Base-by-base conservation (phyloP, 2,888 invertebrate genomes). In the Camptogramma bilineatum region DNA sequence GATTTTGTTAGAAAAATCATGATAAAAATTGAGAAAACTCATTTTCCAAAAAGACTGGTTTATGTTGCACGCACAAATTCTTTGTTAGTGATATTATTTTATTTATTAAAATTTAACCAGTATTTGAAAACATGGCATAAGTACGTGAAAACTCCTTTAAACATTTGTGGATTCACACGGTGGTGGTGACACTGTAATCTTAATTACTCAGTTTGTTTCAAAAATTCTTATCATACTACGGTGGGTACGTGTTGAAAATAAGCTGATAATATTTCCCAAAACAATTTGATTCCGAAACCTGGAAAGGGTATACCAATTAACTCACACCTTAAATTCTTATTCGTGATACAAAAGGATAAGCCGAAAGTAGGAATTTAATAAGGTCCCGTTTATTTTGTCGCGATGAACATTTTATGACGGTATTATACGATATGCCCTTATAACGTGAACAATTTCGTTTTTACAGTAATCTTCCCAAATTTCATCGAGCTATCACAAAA, bases 391-490 rank as follows among this genome's bases (percentile, higher is more conserved):
- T 81, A 83, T 82, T 84, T 74, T 77, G 69, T 81, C 73, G 74
- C 75, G 64, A 80, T 83, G 83, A 81, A 85, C 83, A 86, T 88
- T 88, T 87, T 67, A 89, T 85, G 85, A 80, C 82, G 82, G 85
- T 84, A 87, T 85, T 85, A 85, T 78, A 72, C 72, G 74, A 79
- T 80, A 82, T 79, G 75, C 76, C 77, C 74, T 82, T 82, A 81
- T 82, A 82, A 85, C 83, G 34, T 4, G 82, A 84, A 85, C 86
- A 86, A 85, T 85, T 84, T 77, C 71, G 73, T 76, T 72, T 80
- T 83, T 83, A 83, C 86, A 85, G 21, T 88, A 86, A 89, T 85
- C 86, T 84, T 80, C 78, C 79, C 76, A 83, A 87, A 88, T 88
- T 88, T 84, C 82, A 82, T 77, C 78, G 75, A 80, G 79, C 73